phyloP scores from a whole-genome alignment of 1,140 invertebrate species.

The Rhizoglyphus robini region DNA sequence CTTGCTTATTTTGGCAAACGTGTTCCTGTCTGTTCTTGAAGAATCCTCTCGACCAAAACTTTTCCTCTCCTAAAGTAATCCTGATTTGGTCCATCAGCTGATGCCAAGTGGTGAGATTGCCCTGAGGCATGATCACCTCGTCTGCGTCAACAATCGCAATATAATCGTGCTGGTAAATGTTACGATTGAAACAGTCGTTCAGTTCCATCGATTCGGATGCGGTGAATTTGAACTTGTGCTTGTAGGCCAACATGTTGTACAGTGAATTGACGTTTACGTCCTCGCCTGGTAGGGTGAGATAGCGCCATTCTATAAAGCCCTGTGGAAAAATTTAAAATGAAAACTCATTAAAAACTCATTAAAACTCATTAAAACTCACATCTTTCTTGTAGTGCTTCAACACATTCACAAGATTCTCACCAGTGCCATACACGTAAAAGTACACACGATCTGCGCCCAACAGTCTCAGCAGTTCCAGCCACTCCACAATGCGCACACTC shows the following conservation, averaged over 20 bases:
- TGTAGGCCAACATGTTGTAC: background rate
- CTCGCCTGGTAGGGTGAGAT: background rate
- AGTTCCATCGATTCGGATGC: conserved; percentile 41
- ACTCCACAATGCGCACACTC: conserved; percentile 17
- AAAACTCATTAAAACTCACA: background rate
- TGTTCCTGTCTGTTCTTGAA: too few relatives aligned
- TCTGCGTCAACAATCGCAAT: conserved; percentile 77
- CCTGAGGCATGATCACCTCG: conserved; percentile 62
- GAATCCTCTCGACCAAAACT: too few relatives aligned
- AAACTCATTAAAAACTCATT: background rate
- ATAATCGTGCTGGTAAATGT: conserved; percentile 64
- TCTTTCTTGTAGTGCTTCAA: conserved; percentile 4
- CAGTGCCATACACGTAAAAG: conserved; percentile 6
- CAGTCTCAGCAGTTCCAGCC: conserved; percentile 10
- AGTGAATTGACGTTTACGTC: background rate
- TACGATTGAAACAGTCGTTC: conserved; percentile 79
- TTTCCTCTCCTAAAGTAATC: background rate
- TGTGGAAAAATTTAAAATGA: too few relatives aligned
- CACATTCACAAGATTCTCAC: background rate
- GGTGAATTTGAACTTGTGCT: background rate
- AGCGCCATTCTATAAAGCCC: conserved; percentile 1
- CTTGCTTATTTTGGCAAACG: too few relatives aligned
- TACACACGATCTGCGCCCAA: conserved; percentile 16
- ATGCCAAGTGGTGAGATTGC: background rate
- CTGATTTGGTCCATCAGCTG: conserved; percentile 12